Evolutionary conservation across 2,797 vertebrate genomes (phyloP), one percentile per base, ranked within the genome.

Genomic region (Bufotes viridis): DNA sequence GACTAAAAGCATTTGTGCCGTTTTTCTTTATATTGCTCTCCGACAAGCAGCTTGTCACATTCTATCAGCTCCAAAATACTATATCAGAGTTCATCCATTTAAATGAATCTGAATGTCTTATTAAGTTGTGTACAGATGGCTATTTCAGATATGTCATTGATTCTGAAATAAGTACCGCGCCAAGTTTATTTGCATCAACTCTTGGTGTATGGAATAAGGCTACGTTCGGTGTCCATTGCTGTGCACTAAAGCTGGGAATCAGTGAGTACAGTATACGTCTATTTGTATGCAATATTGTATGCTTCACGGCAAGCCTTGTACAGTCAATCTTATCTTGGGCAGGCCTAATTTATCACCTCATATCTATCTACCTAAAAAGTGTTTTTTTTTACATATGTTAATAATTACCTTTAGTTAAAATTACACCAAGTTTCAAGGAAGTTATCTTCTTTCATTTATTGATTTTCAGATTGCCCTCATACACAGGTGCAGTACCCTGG

Each of bases 11-110:
- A 80, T 80, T 65, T 51, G 20, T 63, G 63, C 69, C 29, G 49
- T 78, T 80, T 84, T 78, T 53, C 82, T 84, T 78, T 80, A 55
- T 81, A 84, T 63, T 53, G 17, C 67, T 84, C 63, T 24, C 34
- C 65, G 49, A 84, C 65, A 70, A 84, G 61, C 49, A 11, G 65
- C 29, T 84, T 84, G 82, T 84, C 82, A 88, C 82, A 61, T 80
- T 49, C 12, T 51, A 79, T 84, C 82, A 72, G n/a, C 74, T 69
- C 26, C 2, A 20, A 70, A 67, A 84, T 70, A 34, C 22, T 42
- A 34, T 84, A 65, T 84, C 60, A 57, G 24, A 78, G 72, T 24
- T 34, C 29, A 51, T 78, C 22, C n/a, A 69, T 65, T 60, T 60
- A 78, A 88, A 84, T 83, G 49, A 22, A 78, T 82, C n/a, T 82